Percentiles rank a stretch among this genome's conserved stretches.
phyloP scores from a whole-genome alignment of 1,140 invertebrate genomes.

The Charaxes varanes region DNA sequence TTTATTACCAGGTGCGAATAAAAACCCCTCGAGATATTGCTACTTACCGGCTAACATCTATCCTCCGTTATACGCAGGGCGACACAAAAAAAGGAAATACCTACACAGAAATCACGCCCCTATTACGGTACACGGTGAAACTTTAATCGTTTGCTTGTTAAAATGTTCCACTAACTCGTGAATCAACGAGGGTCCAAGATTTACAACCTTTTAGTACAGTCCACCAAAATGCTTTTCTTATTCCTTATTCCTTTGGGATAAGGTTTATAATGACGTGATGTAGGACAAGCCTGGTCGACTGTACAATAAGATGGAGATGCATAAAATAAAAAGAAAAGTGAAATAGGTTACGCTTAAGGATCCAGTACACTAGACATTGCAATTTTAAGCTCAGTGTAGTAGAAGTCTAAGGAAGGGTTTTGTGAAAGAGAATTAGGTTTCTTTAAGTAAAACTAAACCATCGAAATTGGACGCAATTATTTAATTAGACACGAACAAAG shows the following conservation, averaged over 20 bases:
- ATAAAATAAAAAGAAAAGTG: conserved; percentile 6
- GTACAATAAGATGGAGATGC: conserved; percentile 3
- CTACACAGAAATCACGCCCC: not conserved
- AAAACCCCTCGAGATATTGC: conserved; percentile 9
- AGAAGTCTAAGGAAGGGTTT: too few species aligned
- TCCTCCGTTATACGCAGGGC: not conserved
- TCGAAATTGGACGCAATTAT: too few species aligned
- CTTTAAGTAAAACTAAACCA: too few species aligned
- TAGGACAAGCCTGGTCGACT: not conserved
- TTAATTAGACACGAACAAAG: too few species aligned
- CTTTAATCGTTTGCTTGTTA: not conserved
- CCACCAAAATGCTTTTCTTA: not conserved
- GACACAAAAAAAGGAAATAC: not conserved
- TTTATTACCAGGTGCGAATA: conserved; percentile 10
- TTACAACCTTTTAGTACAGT: conserved; percentile 10
- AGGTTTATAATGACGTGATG: conserved; percentile 1
- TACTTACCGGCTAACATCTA: conserved; percentile 10
- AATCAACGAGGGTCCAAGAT: conserved; percentile 13
- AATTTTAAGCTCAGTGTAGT: too few species aligned
- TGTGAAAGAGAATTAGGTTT: too few species aligned
- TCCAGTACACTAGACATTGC: too few species aligned
- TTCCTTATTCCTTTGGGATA: conserved; percentile 2
- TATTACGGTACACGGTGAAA: not conserved
- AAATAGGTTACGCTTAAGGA: conserved; percentile 7
- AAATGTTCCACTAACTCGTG: conserved; percentile 1